Percentiles rank a stretch among this genome's conserved stretches.
Conservation (phyloP, 2,797 vertebrate genomes). For the Heteromormyrus szaboi region DNA sequence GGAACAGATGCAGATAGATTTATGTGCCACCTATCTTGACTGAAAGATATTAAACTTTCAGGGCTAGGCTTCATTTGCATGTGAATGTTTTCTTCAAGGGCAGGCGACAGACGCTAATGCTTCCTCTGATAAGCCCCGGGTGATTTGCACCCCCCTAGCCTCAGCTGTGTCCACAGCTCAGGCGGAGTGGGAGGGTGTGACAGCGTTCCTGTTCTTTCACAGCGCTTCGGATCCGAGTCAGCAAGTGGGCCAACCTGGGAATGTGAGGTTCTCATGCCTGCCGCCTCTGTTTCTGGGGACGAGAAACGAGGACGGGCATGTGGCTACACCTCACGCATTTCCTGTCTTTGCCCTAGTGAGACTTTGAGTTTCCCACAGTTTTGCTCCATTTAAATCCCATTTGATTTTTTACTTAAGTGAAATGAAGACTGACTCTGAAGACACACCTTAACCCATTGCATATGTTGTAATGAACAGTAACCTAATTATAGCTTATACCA, state of each 20-base stretch:
- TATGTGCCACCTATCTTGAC: conserved; percentile 14
- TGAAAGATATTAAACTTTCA: conserved; percentile 12
- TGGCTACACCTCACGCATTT: background rate
- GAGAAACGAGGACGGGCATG: background rate
- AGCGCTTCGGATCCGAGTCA: background rate
- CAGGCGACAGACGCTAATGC: background rate
- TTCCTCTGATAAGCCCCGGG: background rate
- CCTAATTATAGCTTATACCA: background rate
- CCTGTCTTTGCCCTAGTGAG: background rate
- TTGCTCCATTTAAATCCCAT: background rate
- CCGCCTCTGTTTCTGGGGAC: background rate
- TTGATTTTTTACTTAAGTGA: background rate
- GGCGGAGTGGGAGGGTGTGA: background rate
- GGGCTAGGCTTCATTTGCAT: conserved; percentile 18
- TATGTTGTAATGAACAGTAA: background rate
- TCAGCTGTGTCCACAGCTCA: background rate
- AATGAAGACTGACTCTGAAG: background rate
- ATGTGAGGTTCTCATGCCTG: background rate
- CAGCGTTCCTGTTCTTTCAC: background rate
- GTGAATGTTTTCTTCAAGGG: conserved; percentile 22
- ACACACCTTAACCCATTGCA: background rate
- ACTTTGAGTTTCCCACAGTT: background rate
- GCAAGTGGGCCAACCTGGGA: background rate
- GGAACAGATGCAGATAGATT: conserved; percentile 21
- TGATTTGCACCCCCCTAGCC: background rate